Evolutionary conservation across 2,888 invertebrate species (phyloP), one percentile per base, ranked within the genome.

Genomic region (Herminia tarsipennalis): DNA sequence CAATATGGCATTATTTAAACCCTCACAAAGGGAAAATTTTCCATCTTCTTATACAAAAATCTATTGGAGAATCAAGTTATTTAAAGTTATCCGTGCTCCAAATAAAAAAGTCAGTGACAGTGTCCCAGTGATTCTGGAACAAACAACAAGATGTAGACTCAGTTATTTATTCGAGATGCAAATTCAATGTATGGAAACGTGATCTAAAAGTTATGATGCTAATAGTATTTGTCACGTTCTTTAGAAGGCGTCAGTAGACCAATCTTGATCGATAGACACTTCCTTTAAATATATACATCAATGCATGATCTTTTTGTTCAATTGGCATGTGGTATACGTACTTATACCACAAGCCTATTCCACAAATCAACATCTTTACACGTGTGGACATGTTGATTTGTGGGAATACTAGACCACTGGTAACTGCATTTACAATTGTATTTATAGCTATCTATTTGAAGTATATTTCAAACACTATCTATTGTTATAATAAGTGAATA

Each of bases 141-240:
- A 42, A 52, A 55, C 38, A 49, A 51, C 41, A 54, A 44, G 35
- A 24, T 37, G 28, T 8, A 30, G 29, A 27, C 24, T 42, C 49
- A 63, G 48, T 46, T 65, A 63, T 65, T 57, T 45, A 56, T 18
- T 39, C 41, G 38, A 48, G 34, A 58, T 62, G 55, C 47, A 53
- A 58, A 66, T 36, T 9, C 29, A 18, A 42, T 45, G 51, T 47
- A 50, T 51, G 47, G 32, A 55, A 54, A 62, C 55, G 66, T 62
- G 54, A 53, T 49, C 42, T 40, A 51, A 66, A 49, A 59, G 22
- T 40, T 55, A 36, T 42, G 41, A 62, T 59, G 51, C 48, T 54
- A 60, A 69, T 66, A 37, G 48, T 46, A 37, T 34, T 36, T 41
- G 58, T 63, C 70, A 73, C 67, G 62, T 60, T n/a, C 49, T 42